These are phyloP conservation scores for Apostichopus japonicus DNA, from an alignment of 35 echinoderm and acorn worm genomes.

Conservation along the genomic window DNA sequence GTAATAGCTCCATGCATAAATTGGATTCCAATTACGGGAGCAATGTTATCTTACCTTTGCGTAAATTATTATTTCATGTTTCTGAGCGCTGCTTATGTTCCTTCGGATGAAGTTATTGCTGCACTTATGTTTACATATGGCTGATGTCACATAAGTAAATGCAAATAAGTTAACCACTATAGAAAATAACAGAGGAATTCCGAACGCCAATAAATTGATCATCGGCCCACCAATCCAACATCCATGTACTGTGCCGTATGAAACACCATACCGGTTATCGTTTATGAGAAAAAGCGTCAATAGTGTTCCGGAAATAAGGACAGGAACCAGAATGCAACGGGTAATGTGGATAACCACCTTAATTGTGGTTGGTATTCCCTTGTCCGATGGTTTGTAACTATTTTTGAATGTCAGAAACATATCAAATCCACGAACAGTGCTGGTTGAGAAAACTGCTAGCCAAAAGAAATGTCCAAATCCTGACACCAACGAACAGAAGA, in stretches of 20 bases:
- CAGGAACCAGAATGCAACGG: not conserved
- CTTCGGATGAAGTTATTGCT: not conserved
- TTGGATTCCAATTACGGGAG: no score
- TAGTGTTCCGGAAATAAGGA: not conserved
- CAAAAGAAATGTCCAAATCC: constrained; percentile 42
- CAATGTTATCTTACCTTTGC: constrained; percentile 19
- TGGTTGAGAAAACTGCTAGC: constrained; percentile 31
- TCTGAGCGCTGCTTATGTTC: not conserved
- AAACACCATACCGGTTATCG: not conserved
- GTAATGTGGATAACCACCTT: not conserved
- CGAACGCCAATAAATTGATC: constrained; percentile 13
- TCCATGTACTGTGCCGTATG: not conserved
- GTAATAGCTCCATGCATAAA: no score
- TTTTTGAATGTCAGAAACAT: constrained; percentile 2
- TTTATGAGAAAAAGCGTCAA: not conserved
- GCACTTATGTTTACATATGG: not conserved
- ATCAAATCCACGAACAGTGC: not conserved
- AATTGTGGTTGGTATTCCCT: not conserved
- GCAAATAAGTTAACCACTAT: constrained; percentile 12
- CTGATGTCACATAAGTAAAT: constrained; percentile 18
- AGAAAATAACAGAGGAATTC: constrained; percentile 11
- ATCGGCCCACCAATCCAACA: constrained; percentile 30
- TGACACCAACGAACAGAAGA: constrained; percentile 20
- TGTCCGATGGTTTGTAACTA: not conserved
- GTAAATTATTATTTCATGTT: not conserved